Base-by-base conservation (phyloP, 2,888 invertebrate species). In the Mythimna impura region DNA sequence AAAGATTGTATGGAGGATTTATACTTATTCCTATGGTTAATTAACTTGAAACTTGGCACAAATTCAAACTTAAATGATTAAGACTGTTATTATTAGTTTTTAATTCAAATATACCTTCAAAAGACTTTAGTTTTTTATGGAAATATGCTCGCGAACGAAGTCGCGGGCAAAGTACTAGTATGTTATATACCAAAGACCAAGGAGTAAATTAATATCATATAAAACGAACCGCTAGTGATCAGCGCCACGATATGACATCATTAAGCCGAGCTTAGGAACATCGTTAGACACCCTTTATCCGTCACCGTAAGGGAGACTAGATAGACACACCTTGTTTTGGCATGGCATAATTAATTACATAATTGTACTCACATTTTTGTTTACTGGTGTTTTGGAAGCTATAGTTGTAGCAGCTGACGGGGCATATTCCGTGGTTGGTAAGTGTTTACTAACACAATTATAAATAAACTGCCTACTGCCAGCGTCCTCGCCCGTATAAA, bases 221-320 rank as follows among this genome's bases (percentile, higher is more conserved):
- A 61, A 73, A 76, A 61, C 52, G 58, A 58, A 50, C 78, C 66
- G 43, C 69, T 25, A 57, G 52, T 71, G 68, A 76, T 76, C 67
- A 70, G 71, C 57, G 64, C 72, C 69, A 69, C 40, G 58, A 47
- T 66, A 67, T 67, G 72, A 76, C 65, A 60, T 66, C 25, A 79
- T 81, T 71, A 82, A 74, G 62, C 66, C 69, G 55, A 69, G 70
- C 76, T 73, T 66, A 54, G 55, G 54, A 68, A 73, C 71, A 69
- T 73, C 76, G 73, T 82, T 83, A 83, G 69, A 36, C 66, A 43
- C n/a, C 74, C 70, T 72, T 73, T 71, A 71, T 68, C 73, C 65
- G 54, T 68, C 70, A 71, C 50, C 55, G 71, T 60, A 30, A 30
- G 25, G 34, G 40, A 60, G 52, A 55, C 58, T 72, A 69, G 43